phyloP scores from a whole-genome alignment of 2,797 vertebrate genomes.

The Cryptoblepharus egeriae region DNA sequence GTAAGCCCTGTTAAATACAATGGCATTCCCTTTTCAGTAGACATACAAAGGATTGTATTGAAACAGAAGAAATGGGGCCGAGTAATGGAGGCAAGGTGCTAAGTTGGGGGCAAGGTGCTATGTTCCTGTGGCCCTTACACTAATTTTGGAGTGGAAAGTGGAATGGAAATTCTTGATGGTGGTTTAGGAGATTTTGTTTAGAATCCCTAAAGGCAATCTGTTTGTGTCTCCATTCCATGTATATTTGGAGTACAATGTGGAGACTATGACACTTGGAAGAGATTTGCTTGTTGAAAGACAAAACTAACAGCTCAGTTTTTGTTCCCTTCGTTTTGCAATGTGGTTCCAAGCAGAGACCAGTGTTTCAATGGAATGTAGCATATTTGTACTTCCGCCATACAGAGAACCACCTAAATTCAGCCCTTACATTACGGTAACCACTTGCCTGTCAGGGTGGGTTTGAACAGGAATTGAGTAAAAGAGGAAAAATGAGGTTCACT shows the following conservation, averaged over 20 bases:
- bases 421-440: background rate
- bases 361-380: background rate
- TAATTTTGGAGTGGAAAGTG: no score
- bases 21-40: no score
- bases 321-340: background rate
- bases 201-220: background rate
- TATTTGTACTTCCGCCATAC: background rate
- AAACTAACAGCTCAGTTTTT: background rate
- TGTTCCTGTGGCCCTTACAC: no score
- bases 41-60: no score
- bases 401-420: background rate
- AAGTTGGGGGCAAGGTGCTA: no score
- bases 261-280: background rate
- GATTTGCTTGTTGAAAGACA: background rate
- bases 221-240: background rate
- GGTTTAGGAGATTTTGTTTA: background rate
- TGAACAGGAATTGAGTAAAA: background rate
- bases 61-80: no score
- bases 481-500: accelerated
- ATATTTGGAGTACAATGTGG: background rate
- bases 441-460: background rate
- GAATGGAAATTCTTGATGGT: background rate
- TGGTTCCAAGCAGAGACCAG: background rate
- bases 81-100: no score
- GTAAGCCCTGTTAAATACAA: no score